These are phyloP conservation scores for Anoura caudifer DNA, from an alignment of 2,113 vertebrate species.

Conservation along the genomic window DNA sequence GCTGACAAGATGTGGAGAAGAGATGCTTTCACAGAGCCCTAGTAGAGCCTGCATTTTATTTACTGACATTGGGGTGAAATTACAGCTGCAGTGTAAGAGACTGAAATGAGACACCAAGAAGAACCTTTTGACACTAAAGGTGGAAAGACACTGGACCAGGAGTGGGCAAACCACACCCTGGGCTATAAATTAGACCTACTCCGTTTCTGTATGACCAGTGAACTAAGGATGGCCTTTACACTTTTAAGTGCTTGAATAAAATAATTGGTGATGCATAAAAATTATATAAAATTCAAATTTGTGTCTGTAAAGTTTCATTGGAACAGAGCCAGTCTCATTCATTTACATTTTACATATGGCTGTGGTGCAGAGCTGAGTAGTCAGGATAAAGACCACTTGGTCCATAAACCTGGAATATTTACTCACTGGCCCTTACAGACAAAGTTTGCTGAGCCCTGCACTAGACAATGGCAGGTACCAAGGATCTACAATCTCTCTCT, in stretches of 20 bases:
- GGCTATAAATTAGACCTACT: not conserved
- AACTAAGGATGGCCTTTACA: not conserved
- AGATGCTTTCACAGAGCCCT: not conserved
- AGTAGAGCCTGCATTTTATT: not conserved
- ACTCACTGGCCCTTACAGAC: not conserved
- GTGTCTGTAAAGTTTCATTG: not conserved
- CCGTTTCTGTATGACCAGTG: not conserved
- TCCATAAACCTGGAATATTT: not conserved
- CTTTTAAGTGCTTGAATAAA: not conserved
- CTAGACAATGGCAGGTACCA: not conserved
- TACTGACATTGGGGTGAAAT: not conserved
- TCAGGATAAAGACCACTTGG: not conserved
- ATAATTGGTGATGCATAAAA: not conserved
- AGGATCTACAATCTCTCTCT: not conserved
- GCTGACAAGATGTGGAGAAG: not conserved
- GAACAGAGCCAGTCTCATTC: too few relatives aligned
- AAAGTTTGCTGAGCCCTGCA: not conserved
- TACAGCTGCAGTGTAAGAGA: not conserved
- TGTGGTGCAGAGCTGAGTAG: not conserved
- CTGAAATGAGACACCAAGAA: not conserved
- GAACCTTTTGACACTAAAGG: not conserved
- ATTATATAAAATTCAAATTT: not conserved
- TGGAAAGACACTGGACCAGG: not conserved
- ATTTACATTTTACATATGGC: not conserved
- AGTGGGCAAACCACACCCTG: rapidly evolving